These are phyloP conservation scores for Hydractinia symbiolongicarpus DNA, from an alignment of 30 jellyfish, hydroid and myxozoan genomes.

Conservation along the genomic window DNA sequence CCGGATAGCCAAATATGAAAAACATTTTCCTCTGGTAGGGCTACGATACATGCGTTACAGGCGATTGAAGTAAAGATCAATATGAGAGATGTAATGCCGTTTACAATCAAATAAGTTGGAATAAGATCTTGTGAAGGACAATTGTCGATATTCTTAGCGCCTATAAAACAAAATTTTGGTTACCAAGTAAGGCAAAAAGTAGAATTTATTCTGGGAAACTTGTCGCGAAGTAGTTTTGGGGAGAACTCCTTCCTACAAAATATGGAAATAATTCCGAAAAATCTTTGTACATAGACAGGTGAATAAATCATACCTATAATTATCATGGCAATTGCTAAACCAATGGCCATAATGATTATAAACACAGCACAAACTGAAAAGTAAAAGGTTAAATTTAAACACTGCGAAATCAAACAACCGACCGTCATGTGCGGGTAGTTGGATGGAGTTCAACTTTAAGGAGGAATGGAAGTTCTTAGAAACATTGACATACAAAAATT, in stretches of 20 bases:
- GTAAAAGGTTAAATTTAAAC: not conserved
- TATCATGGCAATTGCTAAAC: conserved; percentile 8
- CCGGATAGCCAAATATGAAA: conserved; percentile 2
- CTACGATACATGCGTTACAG: conserved; percentile 10
- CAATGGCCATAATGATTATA: conserved; percentile 8
- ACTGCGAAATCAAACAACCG: too few relatives aligned
- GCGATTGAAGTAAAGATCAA: conserved; percentile 24
- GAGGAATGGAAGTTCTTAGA: too few relatives aligned
- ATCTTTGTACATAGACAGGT: not conserved
- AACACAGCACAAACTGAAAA: not conserved
- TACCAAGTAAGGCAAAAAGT: not conserved
- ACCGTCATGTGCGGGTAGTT: too few relatives aligned
- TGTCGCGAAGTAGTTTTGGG: not conserved
- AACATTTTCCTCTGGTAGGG: conserved; percentile 4
- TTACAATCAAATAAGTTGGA: conserved; percentile 50
- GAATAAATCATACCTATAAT: conserved; percentile 3
- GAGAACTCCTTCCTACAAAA: too few relatives aligned
- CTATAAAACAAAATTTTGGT: conserved; percentile 13
- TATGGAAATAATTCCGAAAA: not conserved
- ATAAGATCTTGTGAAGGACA: conserved; percentile 52
- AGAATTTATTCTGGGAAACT: not conserved
- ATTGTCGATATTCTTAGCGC: conserved; percentile 29
- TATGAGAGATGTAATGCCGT: conserved; percentile 40
- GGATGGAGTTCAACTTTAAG: too few relatives aligned
- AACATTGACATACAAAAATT: too few relatives aligned